Percentiles rank a stretch among this genome's conserved stretches.
Evolutionary conservation across 2,113 vertebrate species (phyloP).

Genomic region (Mystacornis crossleyi): DNA sequence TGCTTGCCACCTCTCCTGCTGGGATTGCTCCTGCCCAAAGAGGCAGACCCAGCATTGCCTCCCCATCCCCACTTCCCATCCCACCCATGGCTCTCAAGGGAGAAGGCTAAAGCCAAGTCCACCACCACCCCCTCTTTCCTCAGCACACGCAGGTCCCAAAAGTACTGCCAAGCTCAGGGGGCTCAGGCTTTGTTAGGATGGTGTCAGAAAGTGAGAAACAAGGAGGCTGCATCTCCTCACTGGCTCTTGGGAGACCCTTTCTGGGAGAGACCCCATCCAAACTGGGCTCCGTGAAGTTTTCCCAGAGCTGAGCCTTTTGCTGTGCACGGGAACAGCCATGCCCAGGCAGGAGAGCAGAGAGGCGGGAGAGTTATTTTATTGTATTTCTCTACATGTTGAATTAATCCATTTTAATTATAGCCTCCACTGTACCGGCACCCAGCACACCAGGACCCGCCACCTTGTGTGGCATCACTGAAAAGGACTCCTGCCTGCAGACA

Average conservation of each 20-base stretch:
- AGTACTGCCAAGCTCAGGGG: background rate
- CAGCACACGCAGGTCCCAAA: background rate
- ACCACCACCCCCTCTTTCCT: background rate
- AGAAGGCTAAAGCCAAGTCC: background rate
- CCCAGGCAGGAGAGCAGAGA: background rate
- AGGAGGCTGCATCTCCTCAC: background rate
- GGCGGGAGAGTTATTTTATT: background rate
- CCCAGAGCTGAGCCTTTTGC: fast-evolving
- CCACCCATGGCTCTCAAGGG: background rate
- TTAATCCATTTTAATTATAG: background rate
- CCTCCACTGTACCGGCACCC: no score
- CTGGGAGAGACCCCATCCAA: fast-evolving
- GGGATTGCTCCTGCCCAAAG: background rate
- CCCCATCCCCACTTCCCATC: background rate
- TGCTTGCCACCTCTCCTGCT: background rate
- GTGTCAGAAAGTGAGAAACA: background rate
- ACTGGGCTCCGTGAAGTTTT: fast-evolving
- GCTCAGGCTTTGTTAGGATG: background rate
- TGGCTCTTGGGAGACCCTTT: background rate
- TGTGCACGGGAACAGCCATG: background rate
- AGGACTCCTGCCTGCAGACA: background rate
- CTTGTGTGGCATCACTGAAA: fast-evolving
- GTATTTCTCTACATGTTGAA: background rate
- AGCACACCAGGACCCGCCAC: background rate
- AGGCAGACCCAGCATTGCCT: background rate